Evolutionary conservation across 2,888 invertebrate species (phyloP).

Genomic region (Andrena hattorfiana): DNA sequence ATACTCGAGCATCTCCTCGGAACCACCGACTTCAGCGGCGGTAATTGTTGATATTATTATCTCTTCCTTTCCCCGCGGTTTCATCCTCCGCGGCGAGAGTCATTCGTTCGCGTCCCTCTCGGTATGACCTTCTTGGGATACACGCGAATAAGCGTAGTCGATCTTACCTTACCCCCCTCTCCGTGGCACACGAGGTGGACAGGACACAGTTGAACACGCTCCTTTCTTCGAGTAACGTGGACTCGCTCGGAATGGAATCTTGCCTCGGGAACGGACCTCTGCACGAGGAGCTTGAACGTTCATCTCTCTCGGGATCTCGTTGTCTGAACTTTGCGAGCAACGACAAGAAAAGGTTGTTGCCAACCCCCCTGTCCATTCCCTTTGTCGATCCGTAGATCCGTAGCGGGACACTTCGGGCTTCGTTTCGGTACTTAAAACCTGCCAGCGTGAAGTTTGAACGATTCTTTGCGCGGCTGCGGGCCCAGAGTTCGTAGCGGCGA

Average conservation of each 20-base stretch:
- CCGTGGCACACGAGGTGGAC: slow-evolving; percentile 68
- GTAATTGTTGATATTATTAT: slow-evolving; percentile 68
- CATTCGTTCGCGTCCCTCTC: background rate
- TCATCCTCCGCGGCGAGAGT: slow-evolving; percentile 1
- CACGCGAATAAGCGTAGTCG: slow-evolving; percentile 51
- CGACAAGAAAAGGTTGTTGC: slow-evolving; percentile 21
- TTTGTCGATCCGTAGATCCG: background rate
- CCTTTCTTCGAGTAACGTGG: slow-evolving; percentile 57
- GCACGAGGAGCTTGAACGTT: slow-evolving; percentile 56
- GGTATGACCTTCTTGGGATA: slow-evolving; percentile 53
- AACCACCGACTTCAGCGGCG: slow-evolving; percentile 67
- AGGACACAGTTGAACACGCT: slow-evolving; percentile 34
- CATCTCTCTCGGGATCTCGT: slow-evolving; percentile 50
- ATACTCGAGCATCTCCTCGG: slow-evolving; percentile 39
- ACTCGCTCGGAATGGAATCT: slow-evolving; percentile 75
- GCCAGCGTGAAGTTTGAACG: slow-evolving; percentile 10
- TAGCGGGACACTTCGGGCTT: background rate
- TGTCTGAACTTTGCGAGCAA: slow-evolving; percentile 41
- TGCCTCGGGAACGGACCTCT: slow-evolving; percentile 61
- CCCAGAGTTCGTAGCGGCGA: slow-evolving; percentile 2
- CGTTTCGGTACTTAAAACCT: slow-evolving; percentile 8
- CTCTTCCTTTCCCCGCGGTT: background rate
- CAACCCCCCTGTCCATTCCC: background rate
- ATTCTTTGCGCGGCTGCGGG: background rate
- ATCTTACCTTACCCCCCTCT: slow-evolving; percentile 56